These are phyloP conservation scores for Tetrax tetrax DNA, from an alignment of 2,113 vertebrate species.

Conservation along the genomic window DNA sequence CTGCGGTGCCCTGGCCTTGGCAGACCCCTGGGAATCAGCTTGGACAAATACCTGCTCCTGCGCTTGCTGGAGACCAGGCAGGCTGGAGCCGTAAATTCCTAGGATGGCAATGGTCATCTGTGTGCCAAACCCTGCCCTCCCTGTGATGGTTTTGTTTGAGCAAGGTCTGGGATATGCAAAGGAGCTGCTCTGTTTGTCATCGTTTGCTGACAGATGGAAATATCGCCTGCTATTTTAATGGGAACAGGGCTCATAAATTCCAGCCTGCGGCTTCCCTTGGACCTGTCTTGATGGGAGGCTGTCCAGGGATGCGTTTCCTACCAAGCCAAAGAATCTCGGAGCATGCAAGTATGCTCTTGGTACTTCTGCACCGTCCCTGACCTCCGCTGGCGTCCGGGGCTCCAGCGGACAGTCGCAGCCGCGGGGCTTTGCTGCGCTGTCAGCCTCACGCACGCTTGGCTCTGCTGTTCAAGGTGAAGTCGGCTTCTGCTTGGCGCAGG, in stretches of 20 bases:
- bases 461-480: not conserved
- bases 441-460: accelerated
- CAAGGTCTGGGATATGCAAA: not conserved
- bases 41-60: not conserved
- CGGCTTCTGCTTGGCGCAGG: accelerated
- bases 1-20: not conserved
- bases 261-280: conserved; percentile 8
- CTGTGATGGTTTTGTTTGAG: not conserved
- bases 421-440: not conserved
- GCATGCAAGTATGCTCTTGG: not conserved
- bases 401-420: not conserved
- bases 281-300: not conserved
- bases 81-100: not conserved
- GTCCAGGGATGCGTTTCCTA: not conserved
- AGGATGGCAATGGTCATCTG: not conserved
- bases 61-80: not conserved
- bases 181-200: not conserved
- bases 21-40: not conserved
- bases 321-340: not conserved
- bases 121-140: not conserved
- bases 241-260: conserved; percentile 43
- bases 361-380: not conserved
- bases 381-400: not conserved
- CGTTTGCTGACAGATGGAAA: conserved; percentile 7
- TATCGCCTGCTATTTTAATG: conserved; percentile 22